A percentile compares a stretch with the other conserved stretches of the same genome.
Evolutionary conservation across 2,113 vertebrate genomes (phyloP).

Genomic region (Plestiodon gilberti): DNA sequence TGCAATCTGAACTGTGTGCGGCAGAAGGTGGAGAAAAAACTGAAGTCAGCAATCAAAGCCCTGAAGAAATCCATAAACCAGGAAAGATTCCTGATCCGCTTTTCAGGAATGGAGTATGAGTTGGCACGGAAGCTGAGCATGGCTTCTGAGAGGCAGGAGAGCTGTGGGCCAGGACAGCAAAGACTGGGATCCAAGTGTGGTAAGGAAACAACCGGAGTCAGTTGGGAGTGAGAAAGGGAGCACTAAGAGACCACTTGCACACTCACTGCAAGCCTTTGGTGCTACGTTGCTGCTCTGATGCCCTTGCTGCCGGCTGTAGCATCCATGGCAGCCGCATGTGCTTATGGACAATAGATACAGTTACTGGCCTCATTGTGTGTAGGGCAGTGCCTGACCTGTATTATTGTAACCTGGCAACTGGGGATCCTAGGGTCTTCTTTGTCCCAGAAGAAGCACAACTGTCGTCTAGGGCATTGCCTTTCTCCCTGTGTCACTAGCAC

Average conservation of each 20-base stretch:
- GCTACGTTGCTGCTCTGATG: neutral
- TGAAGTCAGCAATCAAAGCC: constrained; percentile 93
- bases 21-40: constrained; percentile 91
- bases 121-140: constrained; percentile 89
- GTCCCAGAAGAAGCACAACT: constrained; percentile 35
- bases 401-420: constrained; percentile 21
- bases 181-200: constrained; percentile 89
- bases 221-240: neutral
- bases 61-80: constrained; percentile 98
- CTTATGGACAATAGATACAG: neutral
- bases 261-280: neutral
- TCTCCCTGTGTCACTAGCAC: constrained; percentile 50
- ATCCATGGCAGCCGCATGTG: neutral
- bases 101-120: constrained; percentile 93
- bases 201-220: constrained; percentile 76
- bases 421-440: constrained; percentile 16
- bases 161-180: constrained; percentile 88
- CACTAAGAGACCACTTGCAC: neutral
- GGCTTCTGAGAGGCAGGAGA: constrained; percentile 73
- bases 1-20: constrained; percentile 92
- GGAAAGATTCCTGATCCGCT: constrained; percentile 93
- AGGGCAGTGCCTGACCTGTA: constrained; percentile 11
- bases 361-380: constrained; percentile 4
- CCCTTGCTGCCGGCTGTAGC: neutral
- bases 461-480: constrained; percentile 31